Conservation (phyloP, 2,113 vertebrate genomes). For the Dascyllus trimaculatus region DNA sequence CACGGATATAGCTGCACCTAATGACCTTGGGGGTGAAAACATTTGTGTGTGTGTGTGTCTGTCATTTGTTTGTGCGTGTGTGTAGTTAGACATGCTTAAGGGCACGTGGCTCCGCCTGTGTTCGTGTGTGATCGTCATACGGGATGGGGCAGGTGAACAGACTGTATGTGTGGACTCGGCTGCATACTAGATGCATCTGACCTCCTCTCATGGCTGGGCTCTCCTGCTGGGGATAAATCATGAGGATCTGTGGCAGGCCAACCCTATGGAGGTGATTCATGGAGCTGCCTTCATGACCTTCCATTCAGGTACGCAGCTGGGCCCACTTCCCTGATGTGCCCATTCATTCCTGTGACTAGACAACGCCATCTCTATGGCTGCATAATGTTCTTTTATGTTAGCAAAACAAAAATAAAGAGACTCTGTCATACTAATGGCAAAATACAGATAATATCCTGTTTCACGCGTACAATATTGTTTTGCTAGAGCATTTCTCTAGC, state of each 20-base stretch:
- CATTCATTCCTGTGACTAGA: slow-evolving; percentile 49
- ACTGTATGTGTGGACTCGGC: slow-evolving; percentile 17
- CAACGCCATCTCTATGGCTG: slow-evolving; percentile 1
- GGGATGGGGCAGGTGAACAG: slow-evolving; percentile 15
- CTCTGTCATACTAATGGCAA: neutral
- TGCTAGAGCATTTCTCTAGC: neutral
- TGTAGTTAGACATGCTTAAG: neutral
- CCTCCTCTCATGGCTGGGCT: slow-evolving; percentile 64
- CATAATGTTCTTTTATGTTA: neutral
- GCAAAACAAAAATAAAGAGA: neutral
- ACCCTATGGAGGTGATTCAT: slow-evolving; percentile 80
- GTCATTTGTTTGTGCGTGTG: slow-evolving; percentile 14
- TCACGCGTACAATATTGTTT: neutral
- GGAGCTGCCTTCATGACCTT: slow-evolving; percentile 79
- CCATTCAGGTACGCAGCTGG: slow-evolving; percentile 72
- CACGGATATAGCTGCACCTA: slow-evolving; percentile 59
- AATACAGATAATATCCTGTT: neutral
- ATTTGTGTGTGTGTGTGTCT: neutral
- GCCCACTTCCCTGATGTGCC: slow-evolving; percentile 52
- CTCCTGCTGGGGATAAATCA: slow-evolving; percentile 79
- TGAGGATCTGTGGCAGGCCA: slow-evolving; percentile 57
- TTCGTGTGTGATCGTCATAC: neutral
- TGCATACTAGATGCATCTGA: slow-evolving; percentile 60
- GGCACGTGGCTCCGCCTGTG: neutral
- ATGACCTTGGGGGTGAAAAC: slow-evolving; percentile 69